These are phyloP conservation scores for Ricordea florida DNA, from an alignment of 92 coral and sea anemone genomes.

Conservation along the genomic window DNA sequence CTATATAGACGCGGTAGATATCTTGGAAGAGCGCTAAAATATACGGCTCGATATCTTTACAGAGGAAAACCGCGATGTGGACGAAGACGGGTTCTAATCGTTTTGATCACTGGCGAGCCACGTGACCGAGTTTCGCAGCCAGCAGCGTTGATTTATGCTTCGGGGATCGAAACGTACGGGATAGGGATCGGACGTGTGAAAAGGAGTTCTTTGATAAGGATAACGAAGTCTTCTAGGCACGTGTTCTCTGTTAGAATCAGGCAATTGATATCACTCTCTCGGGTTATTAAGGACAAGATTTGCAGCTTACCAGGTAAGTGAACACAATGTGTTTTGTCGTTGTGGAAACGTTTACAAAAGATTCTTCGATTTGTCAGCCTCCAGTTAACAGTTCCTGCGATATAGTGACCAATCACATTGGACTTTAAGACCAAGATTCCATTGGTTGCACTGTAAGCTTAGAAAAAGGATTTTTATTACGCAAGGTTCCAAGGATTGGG, in stretches of 20 bases:
- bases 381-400: no score
- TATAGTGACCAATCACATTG: no score
- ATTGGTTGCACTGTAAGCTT: no score
- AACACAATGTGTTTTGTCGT: no score
- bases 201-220: background rate
- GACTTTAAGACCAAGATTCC: no score
- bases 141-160: constrained; percentile 24
- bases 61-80: constrained; percentile 47
- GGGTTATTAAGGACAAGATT: constrained; percentile 38
- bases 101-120: constrained; percentile 53
- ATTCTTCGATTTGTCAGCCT: no score
- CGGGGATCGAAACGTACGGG: constrained; percentile 53
- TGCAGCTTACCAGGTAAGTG: constrained; percentile 48
- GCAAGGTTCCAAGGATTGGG: no score
- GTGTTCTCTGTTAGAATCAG: background rate
- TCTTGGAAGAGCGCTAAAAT: constrained; percentile 24
- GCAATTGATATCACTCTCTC: constrained; percentile 1
- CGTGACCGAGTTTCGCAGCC: constrained; percentile 42
- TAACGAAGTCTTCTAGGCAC: constrained; percentile 19
- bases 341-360: no score
- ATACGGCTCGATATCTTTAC: constrained; percentile 38
- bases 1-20: constrained; percentile 2
- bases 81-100: constrained; percentile 45
- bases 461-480: no score
- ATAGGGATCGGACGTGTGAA: constrained; percentile 51